Evolutionary conservation across 1,140 invertebrate species (phyloP).

Genomic region (Odontomachus brunneus): DNA sequence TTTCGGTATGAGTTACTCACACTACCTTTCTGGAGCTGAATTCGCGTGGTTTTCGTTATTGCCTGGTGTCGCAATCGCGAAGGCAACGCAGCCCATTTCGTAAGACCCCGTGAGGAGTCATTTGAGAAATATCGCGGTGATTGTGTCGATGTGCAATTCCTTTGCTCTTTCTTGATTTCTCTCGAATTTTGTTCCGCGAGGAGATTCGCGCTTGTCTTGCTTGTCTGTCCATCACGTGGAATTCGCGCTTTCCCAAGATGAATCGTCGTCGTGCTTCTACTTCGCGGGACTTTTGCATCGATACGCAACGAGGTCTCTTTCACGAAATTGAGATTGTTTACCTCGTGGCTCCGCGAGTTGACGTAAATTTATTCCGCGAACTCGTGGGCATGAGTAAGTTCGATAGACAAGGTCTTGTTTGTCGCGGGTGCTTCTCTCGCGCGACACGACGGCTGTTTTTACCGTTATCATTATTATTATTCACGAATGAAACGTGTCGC

Average conservation of each 20-base stretch:
- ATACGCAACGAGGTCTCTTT: not conserved
- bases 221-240: not conserved
- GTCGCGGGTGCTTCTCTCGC: not conserved
- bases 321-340: conserved; percentile 1
- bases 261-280: not conserved
- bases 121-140: too few relatives aligned
- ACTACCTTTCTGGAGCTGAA: too few relatives aligned
- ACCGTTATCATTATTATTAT: not conserved
- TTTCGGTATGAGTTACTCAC: too few relatives aligned
- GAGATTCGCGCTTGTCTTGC: conserved; percentile 14
- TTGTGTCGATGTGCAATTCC: too few relatives aligned
- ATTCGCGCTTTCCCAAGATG: not conserved
- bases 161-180: too few relatives aligned
- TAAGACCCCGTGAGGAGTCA: too few relatives aligned
- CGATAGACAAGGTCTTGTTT: conserved; percentile 11
- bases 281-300: not conserved
- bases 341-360: not conserved
- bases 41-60: too few relatives aligned
- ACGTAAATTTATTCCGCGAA: not conserved
- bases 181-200: too few relatives aligned
- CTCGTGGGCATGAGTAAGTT: not conserved
- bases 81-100: too few relatives aligned
- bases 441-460: not conserved
- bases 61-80: too few relatives aligned
- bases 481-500: not conserved